A percentile compares a stretch with the other conserved stretches of the same genome.
Evolutionary conservation across 1,140 invertebrate genomes (phyloP).

Genomic region (Holcopasites calliopsidis): DNA sequence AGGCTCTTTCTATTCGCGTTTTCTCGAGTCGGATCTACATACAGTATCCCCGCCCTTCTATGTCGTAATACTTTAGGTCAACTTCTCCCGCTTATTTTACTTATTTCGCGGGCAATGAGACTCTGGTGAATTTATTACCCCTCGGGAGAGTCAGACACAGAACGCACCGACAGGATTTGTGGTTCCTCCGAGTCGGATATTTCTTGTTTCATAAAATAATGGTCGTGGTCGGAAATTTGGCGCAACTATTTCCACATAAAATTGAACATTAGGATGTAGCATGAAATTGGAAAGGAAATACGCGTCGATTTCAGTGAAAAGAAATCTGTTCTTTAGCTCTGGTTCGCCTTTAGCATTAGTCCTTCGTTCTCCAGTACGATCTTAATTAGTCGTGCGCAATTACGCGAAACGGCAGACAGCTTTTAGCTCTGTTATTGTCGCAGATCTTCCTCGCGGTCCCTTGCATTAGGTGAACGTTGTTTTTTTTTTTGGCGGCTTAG

Average conservation of each 20-base stretch:
- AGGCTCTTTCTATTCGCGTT: background rate
- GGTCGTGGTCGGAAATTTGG: background rate
- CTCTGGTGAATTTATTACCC: conserved; percentile 3
- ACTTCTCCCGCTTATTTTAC: conserved; percentile 20
- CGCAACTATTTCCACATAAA: background rate
- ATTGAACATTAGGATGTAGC: too few species aligned
- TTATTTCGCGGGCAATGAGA: conserved; percentile 23
- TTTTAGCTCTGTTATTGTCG: conserved; percentile 63
- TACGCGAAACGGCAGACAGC: conserved; percentile 18
- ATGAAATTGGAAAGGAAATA: background rate
- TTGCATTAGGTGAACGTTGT: conserved; percentile 25
- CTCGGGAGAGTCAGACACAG: background rate
- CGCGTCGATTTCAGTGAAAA: background rate
- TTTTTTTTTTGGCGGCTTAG: conserved; percentile 18
- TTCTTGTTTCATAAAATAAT: background rate
- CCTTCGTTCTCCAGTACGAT: conserved; percentile 16
- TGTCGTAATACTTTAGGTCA: conserved; percentile 11
- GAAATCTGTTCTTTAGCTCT: conserved; percentile 53
- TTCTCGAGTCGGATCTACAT: background rate
- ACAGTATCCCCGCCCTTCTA: background rate
- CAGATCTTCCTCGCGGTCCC: conserved; percentile 25
- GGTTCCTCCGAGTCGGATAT: background rate
- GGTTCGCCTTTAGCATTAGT: conserved; percentile 16
- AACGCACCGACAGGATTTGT: background rate
- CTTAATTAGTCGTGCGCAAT: conserved; percentile 35